Evolutionary conservation across 2,797 vertebrate species (phyloP).

Genomic region (Myotis pilosus): DNA sequence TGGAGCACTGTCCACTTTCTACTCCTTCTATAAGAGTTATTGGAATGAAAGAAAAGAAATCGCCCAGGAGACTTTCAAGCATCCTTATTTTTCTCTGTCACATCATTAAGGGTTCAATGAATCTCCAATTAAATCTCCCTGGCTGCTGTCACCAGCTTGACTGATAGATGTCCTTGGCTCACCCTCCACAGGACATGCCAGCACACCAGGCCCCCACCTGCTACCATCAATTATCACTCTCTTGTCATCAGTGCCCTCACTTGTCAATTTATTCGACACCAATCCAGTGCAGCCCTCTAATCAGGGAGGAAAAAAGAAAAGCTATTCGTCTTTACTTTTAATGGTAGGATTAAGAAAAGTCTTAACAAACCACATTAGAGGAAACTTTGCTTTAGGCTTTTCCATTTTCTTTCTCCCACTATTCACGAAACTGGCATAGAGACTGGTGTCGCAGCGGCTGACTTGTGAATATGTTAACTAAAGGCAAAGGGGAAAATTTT

Average conservation of each 20-base stretch:
- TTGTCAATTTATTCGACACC: slow-evolving; percentile 82
- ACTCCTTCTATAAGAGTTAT: slow-evolving; percentile 74
- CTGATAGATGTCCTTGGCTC: slow-evolving; percentile 90
- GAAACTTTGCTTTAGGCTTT: slow-evolving; percentile 20
- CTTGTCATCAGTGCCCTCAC: slow-evolving; percentile 80
- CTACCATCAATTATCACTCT: slow-evolving; percentile 82
- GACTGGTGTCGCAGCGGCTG: neutral
- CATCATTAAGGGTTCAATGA: slow-evolving; percentile 89
- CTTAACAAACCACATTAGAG: slow-evolving; percentile 69
- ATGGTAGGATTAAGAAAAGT: slow-evolving; percentile 70
- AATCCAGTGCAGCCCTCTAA: slow-evolving; percentile 76
- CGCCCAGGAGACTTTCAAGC: slow-evolving; percentile 79
- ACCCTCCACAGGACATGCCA: slow-evolving; percentile 82
- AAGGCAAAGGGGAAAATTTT: neutral
- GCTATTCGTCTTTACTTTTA: slow-evolving; percentile 76
- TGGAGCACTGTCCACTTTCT: slow-evolving; percentile 72
- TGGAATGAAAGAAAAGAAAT: slow-evolving; percentile 78
- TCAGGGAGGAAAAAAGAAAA: slow-evolving; percentile 77
- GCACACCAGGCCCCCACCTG: slow-evolving; percentile 67
- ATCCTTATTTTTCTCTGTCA: slow-evolving; percentile 87
- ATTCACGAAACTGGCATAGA: neutral
- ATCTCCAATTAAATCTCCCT: slow-evolving; percentile 88
- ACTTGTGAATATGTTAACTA: neutral
- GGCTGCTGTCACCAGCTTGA: slow-evolving; percentile 84
- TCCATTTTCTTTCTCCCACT: neutral